Conservation (phyloP, 2,113 vertebrate species). For the Clupea harengus region DNA sequence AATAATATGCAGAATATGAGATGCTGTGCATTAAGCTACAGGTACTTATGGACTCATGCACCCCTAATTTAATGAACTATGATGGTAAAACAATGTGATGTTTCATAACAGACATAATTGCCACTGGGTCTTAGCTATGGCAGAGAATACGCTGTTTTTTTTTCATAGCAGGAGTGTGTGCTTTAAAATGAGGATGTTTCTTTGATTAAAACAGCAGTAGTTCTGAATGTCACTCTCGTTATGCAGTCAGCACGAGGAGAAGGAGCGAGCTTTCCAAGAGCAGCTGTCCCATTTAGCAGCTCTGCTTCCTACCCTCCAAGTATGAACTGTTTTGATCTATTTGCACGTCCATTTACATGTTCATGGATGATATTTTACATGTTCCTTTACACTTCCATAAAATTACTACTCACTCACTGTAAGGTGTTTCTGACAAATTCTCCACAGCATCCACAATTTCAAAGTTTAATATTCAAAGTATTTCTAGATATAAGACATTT, state of each 20-base stretch:
- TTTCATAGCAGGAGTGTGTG: background rate
- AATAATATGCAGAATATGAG: background rate
- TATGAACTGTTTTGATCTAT: slow-evolving; percentile 39
- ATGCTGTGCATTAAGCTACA: background rate
- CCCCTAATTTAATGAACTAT: background rate
- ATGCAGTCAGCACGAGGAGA: slow-evolving; percentile 82
- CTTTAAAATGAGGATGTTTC: background rate
- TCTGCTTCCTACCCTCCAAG: slow-evolving; percentile 82
- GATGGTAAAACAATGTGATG: background rate
- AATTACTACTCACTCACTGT: background rate
- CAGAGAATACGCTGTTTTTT: background rate
- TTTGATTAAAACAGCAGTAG: background rate
- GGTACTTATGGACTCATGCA: background rate
- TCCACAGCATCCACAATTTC: no score
- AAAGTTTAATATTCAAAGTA: no score
- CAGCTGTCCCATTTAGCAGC: slow-evolving; percentile 78
- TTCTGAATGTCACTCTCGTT: slow-evolving; percentile 7
- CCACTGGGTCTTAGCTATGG: background rate
- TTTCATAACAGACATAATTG: background rate
- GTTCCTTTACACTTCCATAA: background rate
- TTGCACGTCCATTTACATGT: background rate
- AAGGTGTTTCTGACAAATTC: background rate
- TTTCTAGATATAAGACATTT: no score
- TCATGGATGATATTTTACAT: background rate
- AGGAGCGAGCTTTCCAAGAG: slow-evolving; percentile 82